Base-by-base conservation (phyloP, 2,888 invertebrate genomes). In the Epicampocera succincta region DNA sequence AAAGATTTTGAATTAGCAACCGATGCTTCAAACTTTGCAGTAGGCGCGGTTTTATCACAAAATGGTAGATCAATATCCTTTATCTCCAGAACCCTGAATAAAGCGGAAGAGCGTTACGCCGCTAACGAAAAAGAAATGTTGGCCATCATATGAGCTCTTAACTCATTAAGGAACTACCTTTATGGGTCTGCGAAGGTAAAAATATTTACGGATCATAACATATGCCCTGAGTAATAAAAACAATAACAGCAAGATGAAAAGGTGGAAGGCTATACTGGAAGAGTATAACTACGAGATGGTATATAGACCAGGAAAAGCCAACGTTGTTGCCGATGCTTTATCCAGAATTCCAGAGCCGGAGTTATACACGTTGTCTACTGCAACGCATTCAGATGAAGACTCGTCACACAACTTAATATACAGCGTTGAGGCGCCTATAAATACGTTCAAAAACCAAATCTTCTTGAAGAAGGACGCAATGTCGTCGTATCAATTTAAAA, bases 281-380 rank as follows among this genome's bases (percentile, higher is more conserved):
- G 48, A 48, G 19, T 54, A 54, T n/a, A n/a, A 52, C 8, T 52
- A 52, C 19, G 29, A 25, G n/a, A 8, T 52, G 8, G 1, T 8
- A 2, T 52, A 52, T n/a, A 25, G 25, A n/a, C 13, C 12, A 3
- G 25, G 52, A 0, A 12, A 29, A 3, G 25, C 25, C 9, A 52
- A 52, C 25, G 29, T 58, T 1, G 48, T 71, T 2, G 71, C 71
- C 80, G 92, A 13, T 80, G 89, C 82, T 80, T 85, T 0, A 40
- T 91, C 69, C 17, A 40, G 40, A 78, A 11, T 25, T 1, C n/a
- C 25, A 19, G 15, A 38, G 17, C 1, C 48, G 11, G 25, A 21
- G 25, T 25, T 25, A 3, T 25, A 52, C 25, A 25, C 52, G 4
- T 17, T 61, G 15, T 38, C 73, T 0, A 19, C 13, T 3, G 44